Evolutionary conservation across 2,888 invertebrate species (phyloP), one percentile per base, ranked within the genome.

Genomic region (Prionchulus punctatus): DNA sequence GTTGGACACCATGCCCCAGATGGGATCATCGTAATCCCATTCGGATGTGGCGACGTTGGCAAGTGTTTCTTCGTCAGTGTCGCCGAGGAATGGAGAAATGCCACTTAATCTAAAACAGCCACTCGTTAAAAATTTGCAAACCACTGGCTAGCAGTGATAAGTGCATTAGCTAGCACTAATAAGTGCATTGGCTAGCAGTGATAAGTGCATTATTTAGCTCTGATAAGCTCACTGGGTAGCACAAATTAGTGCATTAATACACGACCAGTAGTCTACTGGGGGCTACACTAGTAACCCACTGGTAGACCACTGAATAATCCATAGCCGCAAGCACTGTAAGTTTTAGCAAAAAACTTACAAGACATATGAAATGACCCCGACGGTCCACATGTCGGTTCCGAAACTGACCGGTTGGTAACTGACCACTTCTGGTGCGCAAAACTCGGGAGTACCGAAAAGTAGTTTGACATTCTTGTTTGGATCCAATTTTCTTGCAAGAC

Each of bases 71-170:
- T 88, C 83, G 73, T 96, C 96, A 50, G 85, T 89, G 71, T 90
- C 88, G 1, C 96, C 96, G 88, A 96, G 90, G 76, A 98, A 98
- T 18, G 96, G 96, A 2, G 94, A 96, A 58, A 98, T 76, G 2
- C 96, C 96, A 31, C 94, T 94, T 65, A 96, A 61, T 57, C 77
- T 77, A 62, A 28, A 25, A 2, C 15, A 25, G 4, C 43, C 21
- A n/a, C n/a, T n/a, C n/a, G n/a, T n/a, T n/a, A n/a, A n/a, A n/a
- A n/a, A n/a, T n/a, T n/a, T n/a, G n/a, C n/a, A n/a, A n/a, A n/a
- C n/a, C n/a, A n/a, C n/a, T n/a, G n/a, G n/a, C n/a, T n/a, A n/a
- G n/a, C n/a, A n/a, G n/a, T n/a, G n/a, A n/a, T n/a, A n/a, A n/a
- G n/a, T n/a, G n/a, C n/a, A n/a, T n/a, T n/a, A n/a, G n/a, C n/a